Base-by-base conservation (phyloP, 2,797 vertebrate genomes). In the Kryptolebias ocellatus region DNA sequence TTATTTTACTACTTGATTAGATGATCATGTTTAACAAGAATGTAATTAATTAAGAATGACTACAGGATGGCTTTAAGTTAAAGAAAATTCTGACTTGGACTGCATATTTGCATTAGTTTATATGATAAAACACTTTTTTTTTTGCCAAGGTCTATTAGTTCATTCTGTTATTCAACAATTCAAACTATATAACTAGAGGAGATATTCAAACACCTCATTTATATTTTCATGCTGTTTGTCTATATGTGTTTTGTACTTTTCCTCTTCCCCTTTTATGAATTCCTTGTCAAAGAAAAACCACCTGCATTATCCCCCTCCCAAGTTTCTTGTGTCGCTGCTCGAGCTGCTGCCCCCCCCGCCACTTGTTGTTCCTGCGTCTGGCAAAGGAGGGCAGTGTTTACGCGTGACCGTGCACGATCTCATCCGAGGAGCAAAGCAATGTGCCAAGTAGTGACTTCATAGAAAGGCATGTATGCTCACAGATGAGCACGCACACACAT, bases 401-500 rank as follows among this genome's bases (percentile, higher is more conserved):
- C 66, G 67, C 65, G 74, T 7, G 11, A 29, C 63, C 34, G 12
- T 16, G 14, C 55, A 67, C 60, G 20, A 16, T 28, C 20, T 31
- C 50, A 10, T 77, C 79, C 74, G 61, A 82, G 64, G 57, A 72
- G 64, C 64, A 73, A 70, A 79, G 72, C 86, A 60, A 72, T 70
- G 76, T 88, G 87, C 90, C 89, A 86, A 81, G 84, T 56, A 78
- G 82, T 89, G 86, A 91, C 86, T 85, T 89, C 83, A 90, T 91
- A 74, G 85, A 83, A 82, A 79, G 34, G 60, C 61, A 65, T 70
- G 64, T 74, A 58, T 50, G 31, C 68, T 73, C 54, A 57, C 56
- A 69, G 53, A 72, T 74, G 45, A 44, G 6, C 14, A 2, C 16
- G 1, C 42, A 12, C 37, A 27, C 68, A 39, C 45, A 39, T 60